These are phyloP conservation scores for Psylliodes chrysocephalus DNA, from an alignment of 2,888 invertebrate species.

Conservation along the genomic window DNA sequence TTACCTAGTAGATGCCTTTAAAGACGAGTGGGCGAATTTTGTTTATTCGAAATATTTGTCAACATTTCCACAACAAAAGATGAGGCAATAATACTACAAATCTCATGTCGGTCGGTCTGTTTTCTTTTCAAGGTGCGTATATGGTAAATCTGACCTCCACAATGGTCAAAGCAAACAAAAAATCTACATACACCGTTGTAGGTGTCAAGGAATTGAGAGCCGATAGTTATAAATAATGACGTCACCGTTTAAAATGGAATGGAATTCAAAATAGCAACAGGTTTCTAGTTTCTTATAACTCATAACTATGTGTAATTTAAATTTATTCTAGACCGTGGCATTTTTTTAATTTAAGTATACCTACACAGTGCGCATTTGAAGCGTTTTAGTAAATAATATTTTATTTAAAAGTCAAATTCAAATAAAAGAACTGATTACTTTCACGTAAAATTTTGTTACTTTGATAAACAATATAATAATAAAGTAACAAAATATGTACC, in stretches of 20 bases:
- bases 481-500: no score
- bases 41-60: not conserved
- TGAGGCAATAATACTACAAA: not conserved
- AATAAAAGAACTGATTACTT: no score
- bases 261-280: not conserved
- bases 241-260: not conserved
- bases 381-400: no score
- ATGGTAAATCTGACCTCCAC: not conserved
- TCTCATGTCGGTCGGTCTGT: not conserved
- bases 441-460: no score
- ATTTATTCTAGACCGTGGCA: not conserved
- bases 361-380: no score
- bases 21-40: not conserved
- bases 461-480: no score
- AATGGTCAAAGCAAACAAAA: not conserved
- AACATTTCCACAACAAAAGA: not conserved
- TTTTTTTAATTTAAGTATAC: no score
- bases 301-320: not conserved
- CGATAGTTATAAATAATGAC: not conserved
- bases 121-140: not conserved
- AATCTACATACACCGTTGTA: not conserved
- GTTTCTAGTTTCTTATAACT: not conserved
- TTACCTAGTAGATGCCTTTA: no score
- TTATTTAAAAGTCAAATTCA: no score
- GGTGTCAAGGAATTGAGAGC: not conserved